Conservation (phyloP, 2,113 vertebrate genomes). For the Atractosteus spatula region DNA sequence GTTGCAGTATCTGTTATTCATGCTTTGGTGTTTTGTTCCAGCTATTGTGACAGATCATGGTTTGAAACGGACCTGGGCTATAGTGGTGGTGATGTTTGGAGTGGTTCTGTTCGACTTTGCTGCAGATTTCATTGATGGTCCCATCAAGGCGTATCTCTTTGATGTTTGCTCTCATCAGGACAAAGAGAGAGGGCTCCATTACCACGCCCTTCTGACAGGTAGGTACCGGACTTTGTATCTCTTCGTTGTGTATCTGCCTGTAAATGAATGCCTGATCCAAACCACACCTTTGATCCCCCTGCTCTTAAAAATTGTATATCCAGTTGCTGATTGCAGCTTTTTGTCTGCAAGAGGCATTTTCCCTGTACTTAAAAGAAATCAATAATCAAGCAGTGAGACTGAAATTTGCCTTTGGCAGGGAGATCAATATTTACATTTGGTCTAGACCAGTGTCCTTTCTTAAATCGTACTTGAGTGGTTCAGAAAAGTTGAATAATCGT, state of each 20-base stretch:
- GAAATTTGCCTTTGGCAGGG: no score
- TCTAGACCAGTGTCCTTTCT: no score
- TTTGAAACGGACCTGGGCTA: conserved; percentile 69
- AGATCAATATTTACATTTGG: no score
- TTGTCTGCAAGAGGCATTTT: no score
- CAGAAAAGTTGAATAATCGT: no score
- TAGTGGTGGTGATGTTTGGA: conserved; percentile 86
- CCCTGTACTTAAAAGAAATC: no score
- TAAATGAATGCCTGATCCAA: no score
- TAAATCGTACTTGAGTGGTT: not conserved
- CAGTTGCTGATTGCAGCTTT: no score
- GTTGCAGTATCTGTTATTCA: not conserved
- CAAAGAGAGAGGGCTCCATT: conserved; percentile 91
- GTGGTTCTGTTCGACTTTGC: conserved; percentile 96
- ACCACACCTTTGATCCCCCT: no score
- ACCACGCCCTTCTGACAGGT: conserved; percentile 95
- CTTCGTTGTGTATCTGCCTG: not conserved
- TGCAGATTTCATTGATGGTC: conserved; percentile 95
- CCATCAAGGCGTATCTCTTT: conserved; percentile 96
- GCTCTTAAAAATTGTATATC: no score
- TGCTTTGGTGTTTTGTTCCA: conserved; percentile 38
- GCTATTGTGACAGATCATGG: conserved; percentile 47
- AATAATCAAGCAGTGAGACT: no score
- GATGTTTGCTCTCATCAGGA: conserved; percentile 92
- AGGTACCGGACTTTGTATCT: conserved; percentile 21